Evolutionary conservation across 2,888 invertebrate species (phyloP), one percentile per base, ranked within the genome.

Genomic region (Sphaeridia pumilis): DNA sequence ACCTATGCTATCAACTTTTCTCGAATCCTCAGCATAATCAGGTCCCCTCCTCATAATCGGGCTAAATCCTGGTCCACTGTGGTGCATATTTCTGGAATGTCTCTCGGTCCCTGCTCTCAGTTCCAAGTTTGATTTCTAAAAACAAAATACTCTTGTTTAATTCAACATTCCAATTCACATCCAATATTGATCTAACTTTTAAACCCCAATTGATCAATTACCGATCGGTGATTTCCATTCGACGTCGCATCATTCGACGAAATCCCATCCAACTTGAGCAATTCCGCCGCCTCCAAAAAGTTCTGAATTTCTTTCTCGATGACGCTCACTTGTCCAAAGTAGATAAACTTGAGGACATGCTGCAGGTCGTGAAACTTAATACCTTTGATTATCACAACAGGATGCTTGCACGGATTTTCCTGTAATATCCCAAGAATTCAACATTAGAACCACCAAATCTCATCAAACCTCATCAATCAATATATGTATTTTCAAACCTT

Each of bases 341-440:
- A 63, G 7, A 63, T 50, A 27, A 61, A 63, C 26, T 55, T 56
- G 4, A 63, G 47, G 10, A 63, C 53, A 42, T 52, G 54, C 44
- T 56, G 41, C 34, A 61, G 44, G 27, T 60, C 58, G 24, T 55
- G 49, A 20, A 52, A 49, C n/a, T 54, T 54, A 20, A 63, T 58
- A 14, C 60, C 61, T 27, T 59, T 58, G 20, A 63, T 54, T 35
- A 63, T 59, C 25, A 63, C 60, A 28, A 60, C 54, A 3, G 61
- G 60, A 49, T 63, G 61, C 38, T 61, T 58, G 41, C 59, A 58
- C 1, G 63, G 61, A 48, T 58, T 57, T 21, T 63, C 61, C 60
- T 63, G 47, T 17, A 55, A 43, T 31, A 27, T n/a, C n/a, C n/a
- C n/a, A n/a, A n/a, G n/a, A n/a, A n/a, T n/a, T n/a, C n/a, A 31